Percentiles rank a stretch among this genome's conserved stretches.
Evolutionary conservation across 2,888 invertebrate species (phyloP).

Genomic region (Polyommatus icarus): DNA sequence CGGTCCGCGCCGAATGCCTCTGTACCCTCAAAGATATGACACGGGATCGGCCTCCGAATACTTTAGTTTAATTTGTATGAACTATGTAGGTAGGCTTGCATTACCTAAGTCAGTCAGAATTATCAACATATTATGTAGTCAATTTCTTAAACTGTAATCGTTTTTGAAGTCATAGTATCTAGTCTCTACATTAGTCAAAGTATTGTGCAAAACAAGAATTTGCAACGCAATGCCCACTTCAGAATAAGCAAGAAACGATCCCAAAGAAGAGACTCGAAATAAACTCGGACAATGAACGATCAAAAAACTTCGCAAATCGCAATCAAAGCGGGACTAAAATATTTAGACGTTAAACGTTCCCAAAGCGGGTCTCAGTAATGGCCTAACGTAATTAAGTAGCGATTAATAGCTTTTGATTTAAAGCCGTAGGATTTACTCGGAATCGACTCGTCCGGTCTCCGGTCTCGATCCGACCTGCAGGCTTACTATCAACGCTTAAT

Average conservation of each 20-base stretch:
- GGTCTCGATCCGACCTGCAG: conserved; percentile 15
- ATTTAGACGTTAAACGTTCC: conserved; percentile 21
- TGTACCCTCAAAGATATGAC: conserved; percentile 26
- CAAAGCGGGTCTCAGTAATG: conserved; percentile 19
- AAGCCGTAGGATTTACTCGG: conserved; percentile 20
- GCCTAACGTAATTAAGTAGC: conserved; percentile 22
- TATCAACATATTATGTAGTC: too few relatives aligned
- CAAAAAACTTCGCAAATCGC: conserved; percentile 7
- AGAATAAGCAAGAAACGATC: not conserved
- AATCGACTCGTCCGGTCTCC: conserved; percentile 22
- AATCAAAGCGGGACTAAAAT: conserved; percentile 19
- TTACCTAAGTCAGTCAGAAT: not conserved
- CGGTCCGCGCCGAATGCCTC: conserved; percentile 20
- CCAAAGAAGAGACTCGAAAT: not conserved
- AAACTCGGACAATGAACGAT: not conserved
- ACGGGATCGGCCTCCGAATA: conserved; percentile 1
- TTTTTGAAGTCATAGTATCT: too few relatives aligned
- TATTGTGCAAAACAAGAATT: not conserved
- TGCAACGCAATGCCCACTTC: not conserved
- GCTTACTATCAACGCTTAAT: too few relatives aligned
- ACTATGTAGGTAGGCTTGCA: conserved; percentile 6
- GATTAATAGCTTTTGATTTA: conserved; percentile 22
- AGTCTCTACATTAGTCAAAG: too few relatives aligned
- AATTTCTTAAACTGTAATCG: too few relatives aligned
- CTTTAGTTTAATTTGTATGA: not conserved